These are phyloP conservation scores for Oxygymnocypris stewartii DNA, from an alignment of 2,113 vertebrate species.

Conservation along the genomic window DNA sequence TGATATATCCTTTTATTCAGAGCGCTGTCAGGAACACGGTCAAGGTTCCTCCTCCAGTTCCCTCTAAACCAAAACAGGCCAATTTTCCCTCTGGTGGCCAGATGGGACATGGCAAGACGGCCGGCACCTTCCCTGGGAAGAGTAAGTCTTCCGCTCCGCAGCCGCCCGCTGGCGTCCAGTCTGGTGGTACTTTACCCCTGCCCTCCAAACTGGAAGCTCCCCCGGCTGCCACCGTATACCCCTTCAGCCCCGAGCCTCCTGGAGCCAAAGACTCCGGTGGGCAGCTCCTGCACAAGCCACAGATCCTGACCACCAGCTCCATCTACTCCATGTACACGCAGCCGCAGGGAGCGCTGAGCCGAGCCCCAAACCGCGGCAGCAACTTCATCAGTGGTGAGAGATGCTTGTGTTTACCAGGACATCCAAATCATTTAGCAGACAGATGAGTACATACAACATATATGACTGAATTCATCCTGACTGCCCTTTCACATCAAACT, in stretches of 20 bases:
- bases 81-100: conserved; percentile 78
- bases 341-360: conserved; percentile 78
- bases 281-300: conserved; percentile 82
- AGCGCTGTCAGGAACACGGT: conserved; percentile 76
- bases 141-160: conserved; percentile 75
- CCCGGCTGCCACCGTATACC: conserved; percentile 88
- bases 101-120: conserved; percentile 72
- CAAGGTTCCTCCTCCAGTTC: conserved; percentile 95
- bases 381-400: conserved; percentile 86
- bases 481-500: neutral
- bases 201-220: conserved; percentile 87
- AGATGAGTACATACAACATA: neutral
- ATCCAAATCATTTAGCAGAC: neutral
- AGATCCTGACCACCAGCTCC: conserved; percentile 87
- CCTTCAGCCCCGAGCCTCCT: conserved; percentile 89
- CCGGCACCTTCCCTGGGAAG: conserved; percentile 77
- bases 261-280: conserved; percentile 80
- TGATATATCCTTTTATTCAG: conserved; percentile 69
- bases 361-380: conserved; percentile 74
- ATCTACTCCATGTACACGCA: conserved; percentile 98
- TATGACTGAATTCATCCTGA: neutral
- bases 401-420: conserved; percentile 1
- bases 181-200: conserved; percentile 77
- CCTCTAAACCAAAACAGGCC: conserved; percentile 92
- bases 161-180: conserved; percentile 65